A percentile compares a stretch with the other conserved stretches of the same genome.
These are phyloP conservation scores for Bovichtus variegatus DNA, from an alignment of 2,797 vertebrate species.

Conservation along the genomic window DNA sequence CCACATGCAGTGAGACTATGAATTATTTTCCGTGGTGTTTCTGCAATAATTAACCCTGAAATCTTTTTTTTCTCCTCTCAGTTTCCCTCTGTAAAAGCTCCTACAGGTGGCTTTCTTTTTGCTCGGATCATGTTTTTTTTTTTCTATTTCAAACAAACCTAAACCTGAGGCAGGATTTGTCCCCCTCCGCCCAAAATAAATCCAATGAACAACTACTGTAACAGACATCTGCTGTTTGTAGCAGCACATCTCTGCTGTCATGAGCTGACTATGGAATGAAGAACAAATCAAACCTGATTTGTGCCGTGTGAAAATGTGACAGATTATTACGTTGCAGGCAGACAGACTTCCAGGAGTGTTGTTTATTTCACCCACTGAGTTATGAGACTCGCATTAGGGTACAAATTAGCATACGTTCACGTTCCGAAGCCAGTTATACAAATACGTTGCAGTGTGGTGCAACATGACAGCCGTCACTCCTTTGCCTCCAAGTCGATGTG, in stretches of 20 bases:
- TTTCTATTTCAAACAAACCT: neutral
- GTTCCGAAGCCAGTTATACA: neutral
- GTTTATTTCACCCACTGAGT: slow-evolving; percentile 3
- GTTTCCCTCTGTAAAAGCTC: neutral
- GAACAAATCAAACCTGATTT: slow-evolving; percentile 7
- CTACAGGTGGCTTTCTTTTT: neutral
- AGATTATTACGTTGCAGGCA: slow-evolving; percentile 11
- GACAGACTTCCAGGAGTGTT: neutral
- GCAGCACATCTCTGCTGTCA: neutral
- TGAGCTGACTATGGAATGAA: neutral
- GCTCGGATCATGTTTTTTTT: neutral
- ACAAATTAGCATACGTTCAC: slow-evolving; percentile 6
- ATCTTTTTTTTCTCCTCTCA: neutral
- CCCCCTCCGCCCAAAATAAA: neutral
- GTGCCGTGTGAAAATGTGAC: slow-evolving; percentile 25
- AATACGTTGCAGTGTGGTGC: neutral
- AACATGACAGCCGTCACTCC: slow-evolving; percentile 1
- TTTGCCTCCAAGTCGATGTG: neutral
- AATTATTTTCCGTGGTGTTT: neutral
- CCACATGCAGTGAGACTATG: neutral
- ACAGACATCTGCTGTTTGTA: neutral
- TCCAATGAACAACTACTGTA: neutral
- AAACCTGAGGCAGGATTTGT: neutral
- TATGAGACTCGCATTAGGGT: neutral
- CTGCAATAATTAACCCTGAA: neutral